Evolutionary conservation across 2,888 invertebrate genomes (phyloP), one percentile per base, ranked within the genome.

Genomic region (Coleophora flavipennella): DNA sequence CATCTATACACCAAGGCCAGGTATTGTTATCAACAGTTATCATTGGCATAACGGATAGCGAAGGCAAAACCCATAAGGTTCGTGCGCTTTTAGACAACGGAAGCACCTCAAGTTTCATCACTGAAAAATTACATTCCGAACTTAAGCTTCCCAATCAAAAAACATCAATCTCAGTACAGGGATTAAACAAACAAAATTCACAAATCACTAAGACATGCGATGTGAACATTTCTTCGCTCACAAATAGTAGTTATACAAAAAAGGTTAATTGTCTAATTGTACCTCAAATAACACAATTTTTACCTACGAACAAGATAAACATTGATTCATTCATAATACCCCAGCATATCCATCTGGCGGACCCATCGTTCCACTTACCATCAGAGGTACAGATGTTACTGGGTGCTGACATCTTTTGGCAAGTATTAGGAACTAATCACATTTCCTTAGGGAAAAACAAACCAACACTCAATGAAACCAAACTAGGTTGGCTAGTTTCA

Each of bases 401-500:
- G 10, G 39, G 46, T 28, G 42, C 40, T 7, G 44, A 44, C 25
- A 20, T 44, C 10, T 46, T 45, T 27, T 42, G 45, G 45, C 20
- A 28, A 2, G 33, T 43, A 1, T 10, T 45, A 32, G 34, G 13
- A 8, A 12, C 13, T 1, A 27, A 40, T 20, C 20, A 28, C 8
- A 39, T 40, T 13, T 27, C 37, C 1, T 27, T 43, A 31, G 42
- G 42, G 2, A 42, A 38, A 38, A 9, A 39, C 31, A 39, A 39
- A 27, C 44, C 44, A 10, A 38, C 33, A 13, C 20, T 44, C 31
- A 12, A 14, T 35, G 33, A 39, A 38, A 41, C 44, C 27, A 39
- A 36, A 25, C 25, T 44, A 2, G 42, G 44, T 20, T 45, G 42
- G 42, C 12, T 45, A 25, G 36, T 45, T 9, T 33, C 44, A 8